A percentile compares a stretch with the other conserved stretches of the same genome.
Conservation (phyloP, 2,888 invertebrate species). For the Acronicta psi region DNA sequence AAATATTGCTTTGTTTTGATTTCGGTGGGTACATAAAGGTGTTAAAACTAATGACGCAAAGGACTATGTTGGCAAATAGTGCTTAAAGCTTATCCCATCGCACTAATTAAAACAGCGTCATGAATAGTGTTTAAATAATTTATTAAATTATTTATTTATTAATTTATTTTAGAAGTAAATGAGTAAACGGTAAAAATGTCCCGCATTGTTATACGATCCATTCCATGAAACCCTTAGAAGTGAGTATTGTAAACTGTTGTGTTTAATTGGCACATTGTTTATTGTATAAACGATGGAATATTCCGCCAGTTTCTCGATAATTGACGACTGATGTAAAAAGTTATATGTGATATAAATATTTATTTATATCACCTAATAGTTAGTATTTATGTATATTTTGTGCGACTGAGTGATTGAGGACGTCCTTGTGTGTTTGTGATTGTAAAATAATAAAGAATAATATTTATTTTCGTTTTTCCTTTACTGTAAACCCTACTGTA, state of each 20-base stretch:
- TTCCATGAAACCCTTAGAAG: slow-evolving; percentile 49
- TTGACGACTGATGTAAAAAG: slow-evolving; percentile 87
- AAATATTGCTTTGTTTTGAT: slow-evolving; percentile 52
- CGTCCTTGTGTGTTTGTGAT: slow-evolving; percentile 88
- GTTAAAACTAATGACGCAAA: slow-evolving; percentile 54
- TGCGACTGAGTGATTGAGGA: slow-evolving; percentile 85
- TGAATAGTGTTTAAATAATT: slow-evolving; percentile 79
- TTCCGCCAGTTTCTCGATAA: slow-evolving; percentile 81
- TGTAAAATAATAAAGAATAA: slow-evolving; percentile 79
- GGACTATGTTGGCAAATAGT: slow-evolving; percentile 56
- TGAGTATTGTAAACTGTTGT: slow-evolving; percentile 59
- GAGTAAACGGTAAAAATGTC: slow-evolving; percentile 71
- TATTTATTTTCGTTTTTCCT: slow-evolving; percentile 46
- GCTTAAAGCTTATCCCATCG: slow-evolving; percentile 72
- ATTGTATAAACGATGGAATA: slow-evolving; percentile 68
- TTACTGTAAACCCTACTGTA: slow-evolving; percentile 25
- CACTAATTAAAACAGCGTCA: slow-evolving; percentile 67
- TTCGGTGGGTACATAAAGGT: slow-evolving; percentile 57
- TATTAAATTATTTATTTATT: slow-evolving; percentile 87
- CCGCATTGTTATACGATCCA: slow-evolving; percentile 56
- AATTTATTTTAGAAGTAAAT: slow-evolving; percentile 86
- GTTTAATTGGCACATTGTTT: slow-evolving; percentile 73
- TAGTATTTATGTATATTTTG: slow-evolving; percentile 84
- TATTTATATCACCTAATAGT: slow-evolving; percentile 83
- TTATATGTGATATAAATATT: slow-evolving; percentile 84